These are phyloP conservation scores for Pogonomyrmex californicus DNA, from an alignment of 1,140 invertebrate genomes.

Conservation along the genomic window DNA sequence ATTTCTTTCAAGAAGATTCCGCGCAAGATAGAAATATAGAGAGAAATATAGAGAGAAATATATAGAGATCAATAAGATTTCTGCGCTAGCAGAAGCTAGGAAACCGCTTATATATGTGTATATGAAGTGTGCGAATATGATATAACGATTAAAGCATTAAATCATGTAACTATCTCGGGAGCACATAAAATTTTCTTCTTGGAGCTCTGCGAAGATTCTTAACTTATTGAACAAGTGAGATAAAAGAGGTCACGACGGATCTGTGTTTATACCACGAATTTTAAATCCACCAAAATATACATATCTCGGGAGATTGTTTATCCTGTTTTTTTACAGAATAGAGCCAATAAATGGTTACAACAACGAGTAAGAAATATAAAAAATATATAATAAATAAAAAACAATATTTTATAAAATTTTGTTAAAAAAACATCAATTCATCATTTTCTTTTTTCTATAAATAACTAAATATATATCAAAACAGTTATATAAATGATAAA, in stretches of 20 bases:
- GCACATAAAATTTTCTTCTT: slow-evolving; percentile 21
- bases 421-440: neutral
- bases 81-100: neutral
- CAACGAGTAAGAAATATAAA: neutral
- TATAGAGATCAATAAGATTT: too few species aligned
- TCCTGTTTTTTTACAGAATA: neutral
- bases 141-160: slow-evolving; percentile 32
- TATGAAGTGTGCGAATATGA: neutral
- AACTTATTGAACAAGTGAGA: slow-evolving; percentile 3
- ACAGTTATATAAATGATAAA: neutral
- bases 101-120: neutral
- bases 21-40: neutral
- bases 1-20: neutral
- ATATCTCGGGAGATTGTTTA: neutral
- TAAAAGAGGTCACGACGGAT: slow-evolving; percentile 10
- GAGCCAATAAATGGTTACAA: neutral
- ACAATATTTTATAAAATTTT: neutral
- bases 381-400: neutral
- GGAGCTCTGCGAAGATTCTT: neutral
- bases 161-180: slow-evolving; percentile 26
- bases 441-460: neutral
- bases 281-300: neutral
- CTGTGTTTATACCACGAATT: neutral
- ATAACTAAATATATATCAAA: neutral
- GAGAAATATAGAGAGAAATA: neutral